These are phyloP conservation scores for Megaceryle alcyon DNA, from an alignment of 2,797 vertebrate genomes.

Conservation along the genomic window DNA sequence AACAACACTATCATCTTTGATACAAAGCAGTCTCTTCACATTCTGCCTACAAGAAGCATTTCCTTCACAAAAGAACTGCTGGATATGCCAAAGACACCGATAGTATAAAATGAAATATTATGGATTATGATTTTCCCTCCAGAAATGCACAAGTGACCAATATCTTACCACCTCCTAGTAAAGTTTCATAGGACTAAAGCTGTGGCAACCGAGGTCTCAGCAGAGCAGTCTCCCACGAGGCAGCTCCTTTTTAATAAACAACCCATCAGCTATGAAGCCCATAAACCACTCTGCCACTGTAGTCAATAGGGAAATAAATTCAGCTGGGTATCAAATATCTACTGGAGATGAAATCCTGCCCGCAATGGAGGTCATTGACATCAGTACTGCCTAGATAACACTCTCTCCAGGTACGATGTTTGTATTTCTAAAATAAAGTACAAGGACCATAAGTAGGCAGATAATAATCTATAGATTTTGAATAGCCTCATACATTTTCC, in stretches of 20 bases:
- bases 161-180: conserved; percentile 69
- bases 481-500: background rate
- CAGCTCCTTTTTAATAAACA: conserved; percentile 59
- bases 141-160: background rate
- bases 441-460: background rate
- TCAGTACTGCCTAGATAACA: background rate
- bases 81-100: background rate
- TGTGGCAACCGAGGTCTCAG: conserved; percentile 80
- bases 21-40: background rate
- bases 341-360: background rate
- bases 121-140: background rate
- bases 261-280: background rate
- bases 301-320: conserved; percentile 4
- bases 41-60: background rate
- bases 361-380: background rate
- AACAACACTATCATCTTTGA: background rate
- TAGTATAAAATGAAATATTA: background rate
- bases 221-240: conserved; percentile 53
- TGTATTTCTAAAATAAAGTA: background rate
- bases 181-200: conserved; percentile 79
- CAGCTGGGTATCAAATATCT: background rate
- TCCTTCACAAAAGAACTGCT: background rate
- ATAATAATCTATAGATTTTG: background rate
- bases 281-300: background rate
- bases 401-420: background rate